These are phyloP conservation scores for Egretta garzetta DNA, from an alignment of 2,113 vertebrate genomes.

Conservation along the genomic window DNA sequence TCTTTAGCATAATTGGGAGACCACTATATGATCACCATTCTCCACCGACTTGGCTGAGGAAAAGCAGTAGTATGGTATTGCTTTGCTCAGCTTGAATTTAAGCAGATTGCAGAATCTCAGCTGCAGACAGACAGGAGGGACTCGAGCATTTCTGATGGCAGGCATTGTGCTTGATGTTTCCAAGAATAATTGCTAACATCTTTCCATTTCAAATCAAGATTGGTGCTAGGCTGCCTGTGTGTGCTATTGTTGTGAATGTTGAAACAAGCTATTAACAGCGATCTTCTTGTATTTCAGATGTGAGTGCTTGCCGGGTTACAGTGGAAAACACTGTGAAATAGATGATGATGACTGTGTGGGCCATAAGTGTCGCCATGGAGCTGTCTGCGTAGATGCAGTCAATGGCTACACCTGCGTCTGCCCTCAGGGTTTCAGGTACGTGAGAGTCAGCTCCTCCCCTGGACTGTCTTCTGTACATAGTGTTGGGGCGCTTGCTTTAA, in stretches of 20 bases:
- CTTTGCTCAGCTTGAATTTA: not conserved
- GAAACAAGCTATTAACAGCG: not conserved
- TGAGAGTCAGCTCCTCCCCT: not conserved
- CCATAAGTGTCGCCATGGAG: conserved; percentile 93
- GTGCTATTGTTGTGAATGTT: not conserved
- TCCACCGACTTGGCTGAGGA: not conserved
- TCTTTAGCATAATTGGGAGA: not conserved
- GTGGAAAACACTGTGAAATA: conserved; percentile 90
- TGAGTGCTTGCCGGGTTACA: conserved; percentile 91
- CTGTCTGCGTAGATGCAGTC: conserved; percentile 88
- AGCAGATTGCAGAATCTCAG: not conserved
- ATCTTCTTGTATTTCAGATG: conserved; percentile 78
- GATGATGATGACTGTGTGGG: conserved; percentile 89
- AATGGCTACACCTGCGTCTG: conserved; percentile 94
- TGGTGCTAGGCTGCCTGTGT: not conserved
- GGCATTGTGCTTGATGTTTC: not conserved
- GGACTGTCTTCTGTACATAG: not conserved
- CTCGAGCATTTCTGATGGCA: not conserved
- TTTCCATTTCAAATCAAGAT: not conserved
- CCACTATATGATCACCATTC: not conserved
- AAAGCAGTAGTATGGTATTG: not conserved
- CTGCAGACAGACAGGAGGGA: not conserved
- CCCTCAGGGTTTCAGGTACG: conserved; percentile 94
- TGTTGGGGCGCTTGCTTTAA: not conserved
- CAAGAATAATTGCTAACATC: not conserved